Evolutionary conservation across 2,113 vertebrate genomes (phyloP).

Genomic region (Rynchops niger): DNA sequence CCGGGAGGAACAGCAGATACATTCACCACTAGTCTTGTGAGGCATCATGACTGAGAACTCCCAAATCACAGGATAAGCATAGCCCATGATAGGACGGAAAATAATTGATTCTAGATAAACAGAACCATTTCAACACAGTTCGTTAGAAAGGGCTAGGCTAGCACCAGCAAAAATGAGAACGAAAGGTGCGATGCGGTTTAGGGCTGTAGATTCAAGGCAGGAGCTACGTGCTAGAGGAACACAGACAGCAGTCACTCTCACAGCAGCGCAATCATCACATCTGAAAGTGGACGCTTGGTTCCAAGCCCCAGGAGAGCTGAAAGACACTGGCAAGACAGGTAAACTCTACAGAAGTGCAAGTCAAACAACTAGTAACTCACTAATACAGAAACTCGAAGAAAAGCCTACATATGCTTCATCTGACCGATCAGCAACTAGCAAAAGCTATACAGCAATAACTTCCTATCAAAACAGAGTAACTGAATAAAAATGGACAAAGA

Average conservation of each 20-base stretch:
- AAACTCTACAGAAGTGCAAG: not conserved
- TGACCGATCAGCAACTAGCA: not conserved
- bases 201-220: not conserved
- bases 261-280: not conserved
- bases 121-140: not conserved
- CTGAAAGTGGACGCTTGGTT: not conserved
- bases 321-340: not conserved
- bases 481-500: not conserved
- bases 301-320: not conserved
- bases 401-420: not conserved
- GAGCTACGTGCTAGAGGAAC: fast-evolving
- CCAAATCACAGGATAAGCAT: not conserved
- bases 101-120: not conserved
- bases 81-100: fast-evolving
- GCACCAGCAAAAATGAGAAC: not conserved
- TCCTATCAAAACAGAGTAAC: not conserved
- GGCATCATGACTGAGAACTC: not conserved
- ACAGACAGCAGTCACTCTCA: not conserved
- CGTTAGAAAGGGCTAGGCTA: not conserved
- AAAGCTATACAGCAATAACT: not conserved
- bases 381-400: not conserved
- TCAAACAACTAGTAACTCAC: not conserved
- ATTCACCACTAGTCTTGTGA: fast-evolving
- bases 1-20: fast-evolving
- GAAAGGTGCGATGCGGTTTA: not conserved